Evolutionary conservation across 2,113 vertebrate genomes (phyloP), one percentile per base, ranked within the genome.

Genomic region (Cyanoliseus patagonus): DNA sequence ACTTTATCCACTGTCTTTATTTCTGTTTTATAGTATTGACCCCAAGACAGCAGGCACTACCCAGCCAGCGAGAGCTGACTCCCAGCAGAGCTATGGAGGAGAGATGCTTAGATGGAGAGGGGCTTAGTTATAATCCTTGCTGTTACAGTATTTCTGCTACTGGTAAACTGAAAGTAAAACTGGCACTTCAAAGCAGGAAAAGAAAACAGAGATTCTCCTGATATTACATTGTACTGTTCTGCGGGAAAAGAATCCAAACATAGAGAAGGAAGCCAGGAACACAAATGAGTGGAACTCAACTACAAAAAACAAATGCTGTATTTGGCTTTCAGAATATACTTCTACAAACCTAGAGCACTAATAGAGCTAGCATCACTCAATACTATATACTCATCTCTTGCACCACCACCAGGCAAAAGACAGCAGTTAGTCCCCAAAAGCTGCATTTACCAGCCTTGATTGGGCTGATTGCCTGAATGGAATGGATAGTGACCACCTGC

Each of bases 1-100:
- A 92, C 63, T 95, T 89, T 55, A 96, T 49, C 44, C 68, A 59
- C 35, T 67, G 9, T 19, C 76, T 93, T 63, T 46, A 57, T 62
- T 94, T 85, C 74, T 94, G 23, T 33, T 92, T 94, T 68, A 77
- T 30, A 49, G 42, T 44, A 78, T 39, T 1, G 9, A 55, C 13
- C 33, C 44, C 30, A 53, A 31, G 57, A 72, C 49, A 93, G 55
- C 13, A 90, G 18, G 63, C 39, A 30, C 19, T 37, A 52, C 39
- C 55, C 42, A 90, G 64, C 9, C 68, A 81, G 72, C 2, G 47
- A 74, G 46, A 55, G 61, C 31, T 64, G 59, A 72, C 22, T 86
- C 52, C 35, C 68, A 88, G 0, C 20, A 77, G 46, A 90, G 76
- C 83, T 55, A 47, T 6, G 18, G 80, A 93, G 62, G 22, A 59